Percentiles rank a stretch among this genome's conserved stretches.
These are phyloP conservation scores for Poeciliopsis presidionis DNA, from an alignment of 2,797 vertebrate species.

Conservation along the genomic window DNA sequence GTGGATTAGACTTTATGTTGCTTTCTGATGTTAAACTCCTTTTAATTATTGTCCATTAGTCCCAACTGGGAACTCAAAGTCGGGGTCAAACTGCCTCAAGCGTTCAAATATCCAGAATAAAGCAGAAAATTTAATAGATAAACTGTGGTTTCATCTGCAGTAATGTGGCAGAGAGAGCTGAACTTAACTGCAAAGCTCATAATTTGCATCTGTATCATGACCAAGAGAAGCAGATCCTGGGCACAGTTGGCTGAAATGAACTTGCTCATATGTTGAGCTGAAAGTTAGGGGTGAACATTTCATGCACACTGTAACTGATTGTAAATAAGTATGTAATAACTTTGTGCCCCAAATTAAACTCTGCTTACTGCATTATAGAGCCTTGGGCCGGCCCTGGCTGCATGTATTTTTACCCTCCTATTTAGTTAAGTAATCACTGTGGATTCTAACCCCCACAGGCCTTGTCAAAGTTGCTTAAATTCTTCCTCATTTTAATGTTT, in stretches of 20 bases:
- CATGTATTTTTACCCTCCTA: slow-evolving; percentile 1
- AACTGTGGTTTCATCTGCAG: not conserved
- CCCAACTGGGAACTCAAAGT: not conserved
- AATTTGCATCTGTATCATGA: not conserved
- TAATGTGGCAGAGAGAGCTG: not conserved
- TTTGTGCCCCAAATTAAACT: not conserved
- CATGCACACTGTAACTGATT: not conserved
- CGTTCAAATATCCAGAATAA: not conserved
- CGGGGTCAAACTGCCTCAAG: not conserved
- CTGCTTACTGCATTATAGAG: not conserved
- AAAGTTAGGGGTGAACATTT: not conserved
- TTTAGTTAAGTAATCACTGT: not conserved
- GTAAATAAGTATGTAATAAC: not conserved
- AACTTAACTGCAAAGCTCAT: not conserved
- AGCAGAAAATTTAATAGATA: not conserved
- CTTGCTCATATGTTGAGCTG: not conserved
- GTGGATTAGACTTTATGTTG: not conserved
- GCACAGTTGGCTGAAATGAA: not conserved
- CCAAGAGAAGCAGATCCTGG: not conserved
- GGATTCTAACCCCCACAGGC: not conserved
- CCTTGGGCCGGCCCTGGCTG: not conserved
- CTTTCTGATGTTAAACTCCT: not conserved
- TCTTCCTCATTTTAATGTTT: not conserved
- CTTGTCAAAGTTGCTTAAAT: slow-evolving; percentile 2
- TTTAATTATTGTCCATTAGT: not conserved